Conservation (phyloP, 2,113 vertebrate genomes). For the Prolemur simus region DNA sequence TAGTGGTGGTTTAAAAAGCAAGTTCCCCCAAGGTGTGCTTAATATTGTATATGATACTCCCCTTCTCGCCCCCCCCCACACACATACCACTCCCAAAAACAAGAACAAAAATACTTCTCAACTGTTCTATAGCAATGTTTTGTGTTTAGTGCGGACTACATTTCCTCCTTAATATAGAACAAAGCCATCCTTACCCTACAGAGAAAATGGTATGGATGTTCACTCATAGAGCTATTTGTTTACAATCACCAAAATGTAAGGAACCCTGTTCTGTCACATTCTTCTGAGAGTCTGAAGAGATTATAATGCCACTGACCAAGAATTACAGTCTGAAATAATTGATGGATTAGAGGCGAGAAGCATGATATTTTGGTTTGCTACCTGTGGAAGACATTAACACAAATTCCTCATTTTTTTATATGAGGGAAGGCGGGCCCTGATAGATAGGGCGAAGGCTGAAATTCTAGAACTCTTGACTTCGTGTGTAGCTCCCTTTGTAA, state of each 20-base stretch:
- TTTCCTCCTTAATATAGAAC: background rate
- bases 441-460: background rate
- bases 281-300: background rate
- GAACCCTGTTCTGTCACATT: background rate
- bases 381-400: background rate
- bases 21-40: background rate
- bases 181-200: background rate
- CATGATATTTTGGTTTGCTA: background rate
- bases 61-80: fast-evolving
- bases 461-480: background rate
- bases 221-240: background rate
- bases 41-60: background rate
- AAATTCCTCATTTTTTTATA: background rate
- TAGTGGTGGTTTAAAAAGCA: background rate
- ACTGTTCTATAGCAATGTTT: background rate
- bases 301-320: background rate
- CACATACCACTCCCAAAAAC: background rate
- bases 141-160: background rate
- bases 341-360: background rate
- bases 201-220: background rate
- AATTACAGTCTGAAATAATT: background rate
- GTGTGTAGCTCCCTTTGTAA: background rate
- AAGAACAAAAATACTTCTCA: background rate
- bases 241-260: background rate
- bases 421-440: background rate